phyloP scores from a whole-genome alignment of 92 coral and sea anemone species.

The Meandrina meandrites region DNA sequence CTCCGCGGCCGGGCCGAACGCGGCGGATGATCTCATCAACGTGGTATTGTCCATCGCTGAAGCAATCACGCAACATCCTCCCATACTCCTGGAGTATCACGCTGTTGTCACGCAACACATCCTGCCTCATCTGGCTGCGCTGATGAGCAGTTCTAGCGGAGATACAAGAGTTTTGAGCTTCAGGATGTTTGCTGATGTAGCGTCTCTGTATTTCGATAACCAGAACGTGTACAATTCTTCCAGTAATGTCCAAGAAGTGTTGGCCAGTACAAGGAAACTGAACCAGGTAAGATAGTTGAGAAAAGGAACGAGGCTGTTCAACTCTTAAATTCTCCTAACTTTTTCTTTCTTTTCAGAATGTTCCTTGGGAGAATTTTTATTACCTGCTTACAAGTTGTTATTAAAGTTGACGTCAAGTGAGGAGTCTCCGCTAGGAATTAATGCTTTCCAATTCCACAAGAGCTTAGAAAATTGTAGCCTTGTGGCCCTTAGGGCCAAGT shows the following conservation, averaged over 20 bases:
- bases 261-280: conserved; percentile 64
- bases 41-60: conserved; percentile 92
- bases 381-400: too few species aligned
- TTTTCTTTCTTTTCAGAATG: background rate
- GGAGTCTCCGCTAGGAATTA: too few species aligned
- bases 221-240: conserved; percentile 73
- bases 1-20: conserved; percentile 87
- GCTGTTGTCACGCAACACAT: conserved; percentile 69
- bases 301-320: background rate
- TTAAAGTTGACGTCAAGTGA: too few species aligned
- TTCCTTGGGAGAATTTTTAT: background rate
- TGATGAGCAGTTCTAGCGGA: conserved; percentile 85
- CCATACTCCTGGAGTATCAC: conserved; percentile 79
- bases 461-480: too few species aligned
- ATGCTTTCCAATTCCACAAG: too few species aligned
- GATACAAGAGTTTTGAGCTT: conserved; percentile 91
- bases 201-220: conserved; percentile 89
- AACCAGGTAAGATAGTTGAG: conserved; percentile 64
- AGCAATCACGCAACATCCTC: conserved; percentile 96
- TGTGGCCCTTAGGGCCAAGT: too few species aligned
- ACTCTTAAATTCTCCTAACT: background rate
- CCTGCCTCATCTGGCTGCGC: conserved; percentile 82
- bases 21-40: conserved; percentile 80
- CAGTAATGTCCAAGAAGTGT: conserved; percentile 45
- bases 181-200: conserved; percentile 94